A percentile compares a stretch with the other conserved stretches of the same genome.
phyloP scores from a whole-genome alignment of 1,140 invertebrate genomes.

The Leptestheria dahalacensis region DNA sequence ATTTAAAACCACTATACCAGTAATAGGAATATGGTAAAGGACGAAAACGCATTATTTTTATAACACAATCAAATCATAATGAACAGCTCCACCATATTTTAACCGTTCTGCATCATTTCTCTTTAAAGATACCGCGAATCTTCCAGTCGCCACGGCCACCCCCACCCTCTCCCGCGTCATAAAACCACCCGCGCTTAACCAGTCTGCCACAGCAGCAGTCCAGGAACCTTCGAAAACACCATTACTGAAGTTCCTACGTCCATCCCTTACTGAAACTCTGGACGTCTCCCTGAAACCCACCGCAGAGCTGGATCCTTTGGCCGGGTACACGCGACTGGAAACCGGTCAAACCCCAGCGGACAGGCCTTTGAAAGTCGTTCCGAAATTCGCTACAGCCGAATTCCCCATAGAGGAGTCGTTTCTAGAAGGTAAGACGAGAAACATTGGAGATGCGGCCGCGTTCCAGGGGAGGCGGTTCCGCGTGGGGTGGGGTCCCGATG shows the following conservation, averaged over 20 bases:
- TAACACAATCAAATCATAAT: background rate
- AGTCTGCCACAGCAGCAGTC: background rate
- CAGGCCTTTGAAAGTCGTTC: slow-evolving; percentile 1
- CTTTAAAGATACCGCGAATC: background rate
- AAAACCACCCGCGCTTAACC: background rate
- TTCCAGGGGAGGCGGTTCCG: slow-evolving; percentile 50
- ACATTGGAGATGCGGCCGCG: slow-evolving; percentile 43
- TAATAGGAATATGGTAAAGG: no score
- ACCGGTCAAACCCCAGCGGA: background rate
- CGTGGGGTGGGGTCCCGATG: slow-evolving; percentile 49
- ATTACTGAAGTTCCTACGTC: background rate
- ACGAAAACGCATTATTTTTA: no score
- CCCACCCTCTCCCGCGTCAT: background rate
- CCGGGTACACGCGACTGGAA: slow-evolving; percentile 1
- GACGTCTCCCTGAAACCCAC: background rate
- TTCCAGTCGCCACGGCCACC: background rate
- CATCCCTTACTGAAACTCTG: background rate
- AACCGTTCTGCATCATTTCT: background rate
- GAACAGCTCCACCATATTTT: background rate
- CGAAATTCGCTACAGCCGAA: slow-evolving; percentile 24
- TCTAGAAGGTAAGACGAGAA: slow-evolving; percentile 31
- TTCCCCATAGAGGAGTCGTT: slow-evolving; percentile 32
- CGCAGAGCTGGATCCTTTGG: background rate
- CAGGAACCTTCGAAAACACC: background rate
- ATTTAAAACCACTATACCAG: no score